Conservation (phyloP, 2,888 invertebrate species). For the Diplazon laetatorius region DNA sequence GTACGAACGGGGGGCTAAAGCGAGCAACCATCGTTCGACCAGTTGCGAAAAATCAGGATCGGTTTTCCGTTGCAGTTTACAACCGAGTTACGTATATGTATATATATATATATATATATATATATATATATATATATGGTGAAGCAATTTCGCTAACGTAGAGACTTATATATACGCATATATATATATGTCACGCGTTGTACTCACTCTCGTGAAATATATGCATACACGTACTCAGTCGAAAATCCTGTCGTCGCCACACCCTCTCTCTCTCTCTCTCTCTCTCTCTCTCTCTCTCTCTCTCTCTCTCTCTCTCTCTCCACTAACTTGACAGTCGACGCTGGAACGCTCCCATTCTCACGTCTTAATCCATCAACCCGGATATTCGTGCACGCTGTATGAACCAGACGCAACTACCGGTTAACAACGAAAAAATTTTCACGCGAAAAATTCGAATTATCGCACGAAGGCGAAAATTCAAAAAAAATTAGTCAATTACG, state of each 20-base stretch:
- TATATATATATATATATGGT: background rate
- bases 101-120: too few species aligned
- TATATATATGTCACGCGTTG: background rate
- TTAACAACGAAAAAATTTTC: too few species aligned
- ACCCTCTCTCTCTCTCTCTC: slow-evolving; percentile 44
- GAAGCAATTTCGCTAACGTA: background rate
- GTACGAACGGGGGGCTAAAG: background rate
- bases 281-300: too few species aligned
- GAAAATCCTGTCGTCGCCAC: slow-evolving; percentile 57
- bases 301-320: too few species aligned
- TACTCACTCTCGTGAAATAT: slow-evolving; percentile 3
- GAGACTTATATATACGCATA: background rate
- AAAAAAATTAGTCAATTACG: too few species aligned
- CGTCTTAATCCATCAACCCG: slow-evolving; percentile 39
- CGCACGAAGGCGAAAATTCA: too few species aligned
- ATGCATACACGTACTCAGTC: slow-evolving; percentile 39
- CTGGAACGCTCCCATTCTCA: slow-evolving; percentile 49
- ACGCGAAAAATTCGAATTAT: too few species aligned
- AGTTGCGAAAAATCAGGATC: slow-evolving; percentile 49
- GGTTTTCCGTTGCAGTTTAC: slow-evolving; percentile 19
- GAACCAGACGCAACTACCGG: slow-evolving; percentile 43
- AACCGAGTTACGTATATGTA: slow-evolving; percentile 10
- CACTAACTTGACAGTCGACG: too few species aligned
- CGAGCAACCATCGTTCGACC: background rate
- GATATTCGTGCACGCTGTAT: slow-evolving; percentile 27